Conservation (phyloP, 2,113 vertebrate species). For the Noturus placidus region DNA sequence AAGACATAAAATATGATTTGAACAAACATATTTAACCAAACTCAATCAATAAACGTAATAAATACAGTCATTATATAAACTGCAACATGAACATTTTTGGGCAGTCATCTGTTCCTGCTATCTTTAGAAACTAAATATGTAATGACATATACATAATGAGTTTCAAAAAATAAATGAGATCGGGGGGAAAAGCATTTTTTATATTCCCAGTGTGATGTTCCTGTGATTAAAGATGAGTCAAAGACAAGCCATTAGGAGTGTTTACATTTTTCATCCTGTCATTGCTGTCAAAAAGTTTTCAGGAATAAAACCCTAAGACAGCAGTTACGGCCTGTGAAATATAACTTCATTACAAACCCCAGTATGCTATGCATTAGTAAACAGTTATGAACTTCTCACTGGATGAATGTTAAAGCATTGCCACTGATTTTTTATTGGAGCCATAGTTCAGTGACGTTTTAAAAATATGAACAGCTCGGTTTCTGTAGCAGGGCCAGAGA, state of each 20-base stretch:
- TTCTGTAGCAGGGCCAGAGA: neutral
- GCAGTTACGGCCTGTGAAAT: constrained; percentile 22
- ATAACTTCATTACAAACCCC: constrained; percentile 18
- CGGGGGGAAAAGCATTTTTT: neutral
- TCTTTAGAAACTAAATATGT: constrained; percentile 9
- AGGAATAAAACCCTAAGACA: constrained; percentile 2
- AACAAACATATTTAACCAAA: neutral
- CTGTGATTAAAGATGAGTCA: constrained; percentile 25
- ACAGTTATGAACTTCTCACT: neutral
- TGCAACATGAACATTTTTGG: neutral
- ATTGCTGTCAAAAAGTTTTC: constrained; percentile 21
- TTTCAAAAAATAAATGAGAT: neutral
- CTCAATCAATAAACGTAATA: neutral
- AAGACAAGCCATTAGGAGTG: neutral
- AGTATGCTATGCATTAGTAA: constrained; percentile 13
- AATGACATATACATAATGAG: constrained; percentile 2
- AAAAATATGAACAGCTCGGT: neutral
- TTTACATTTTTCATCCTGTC: constrained; percentile 22
- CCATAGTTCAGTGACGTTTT: neutral
- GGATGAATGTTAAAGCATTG: neutral
- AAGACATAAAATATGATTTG: neutral
- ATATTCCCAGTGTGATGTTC: constrained; percentile 8
- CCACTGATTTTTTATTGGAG: neutral
- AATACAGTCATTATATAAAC: neutral
- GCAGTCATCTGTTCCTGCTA: neutral